Conservation (phyloP, 2,797 vertebrate genomes). For the Uromys caudimaculatus region DNA sequence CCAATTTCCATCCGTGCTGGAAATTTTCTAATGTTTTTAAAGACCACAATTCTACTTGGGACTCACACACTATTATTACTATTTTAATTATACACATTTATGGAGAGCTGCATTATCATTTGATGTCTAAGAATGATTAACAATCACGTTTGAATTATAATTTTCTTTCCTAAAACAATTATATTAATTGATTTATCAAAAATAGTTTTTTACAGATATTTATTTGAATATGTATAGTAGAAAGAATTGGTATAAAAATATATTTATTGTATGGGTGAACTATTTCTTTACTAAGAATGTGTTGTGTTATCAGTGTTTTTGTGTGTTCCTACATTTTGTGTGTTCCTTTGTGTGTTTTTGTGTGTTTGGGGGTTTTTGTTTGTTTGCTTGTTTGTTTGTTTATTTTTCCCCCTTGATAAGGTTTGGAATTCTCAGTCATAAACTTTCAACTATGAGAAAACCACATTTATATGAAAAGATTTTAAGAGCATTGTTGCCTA, state of each 20-base stretch:
- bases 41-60: not conserved
- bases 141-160: not conserved
- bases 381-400: not conserved
- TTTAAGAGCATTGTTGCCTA: slow-evolving; percentile 61
- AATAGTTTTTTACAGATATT: not conserved
- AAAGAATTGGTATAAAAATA: not conserved
- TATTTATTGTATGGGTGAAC: not conserved
- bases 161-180: slow-evolving; percentile 11
- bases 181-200: slow-evolving; percentile 6
- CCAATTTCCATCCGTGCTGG: not conserved
- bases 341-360: too few species aligned
- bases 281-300: not conserved
- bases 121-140: not conserved
- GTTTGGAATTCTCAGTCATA: slow-evolving; percentile 49
- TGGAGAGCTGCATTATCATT: not conserved
- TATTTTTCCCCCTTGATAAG: not conserved
- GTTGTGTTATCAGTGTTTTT: too few species aligned
- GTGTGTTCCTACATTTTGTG: too few species aligned
- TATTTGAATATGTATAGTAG: not conserved
- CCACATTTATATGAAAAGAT: slow-evolving; percentile 66
- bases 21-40: slow-evolving; percentile 49
- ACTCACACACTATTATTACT: not conserved
- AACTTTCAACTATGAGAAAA: slow-evolving; percentile 36
- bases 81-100: not conserved
- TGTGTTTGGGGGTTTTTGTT: not conserved